Evolutionary conservation across 2,888 invertebrate genomes (phyloP).

Genomic region (Nymphalis c-album): DNA sequence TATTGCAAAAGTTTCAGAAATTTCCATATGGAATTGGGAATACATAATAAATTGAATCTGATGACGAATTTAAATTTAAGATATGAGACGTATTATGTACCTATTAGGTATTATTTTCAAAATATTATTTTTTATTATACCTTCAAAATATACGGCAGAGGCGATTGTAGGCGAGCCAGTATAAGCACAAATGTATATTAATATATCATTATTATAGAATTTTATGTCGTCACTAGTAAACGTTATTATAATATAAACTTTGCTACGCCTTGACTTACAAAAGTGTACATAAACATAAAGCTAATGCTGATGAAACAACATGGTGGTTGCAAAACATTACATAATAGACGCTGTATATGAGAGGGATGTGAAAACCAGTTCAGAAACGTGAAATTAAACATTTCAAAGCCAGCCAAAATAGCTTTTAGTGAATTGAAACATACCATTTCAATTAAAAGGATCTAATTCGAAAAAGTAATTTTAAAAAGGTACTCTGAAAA

Average conservation of each 20-base stretch:
- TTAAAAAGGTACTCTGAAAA: conserved; percentile 29
- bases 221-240: no score
- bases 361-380: conserved; percentile 27
- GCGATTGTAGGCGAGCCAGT: no score
- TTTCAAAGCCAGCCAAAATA: conserved; percentile 49
- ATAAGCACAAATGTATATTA: no score
- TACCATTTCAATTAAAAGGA: conserved; percentile 36
- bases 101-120: no score
- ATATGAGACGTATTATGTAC: no score
- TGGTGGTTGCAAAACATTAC: not conserved
- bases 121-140: no score
- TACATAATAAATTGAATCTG: no score
- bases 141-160: no score
- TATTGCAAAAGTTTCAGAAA: not conserved
- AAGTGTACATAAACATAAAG: not conserved
- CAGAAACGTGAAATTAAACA: conserved; percentile 46
- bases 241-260: no score
- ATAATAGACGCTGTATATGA: not conserved
- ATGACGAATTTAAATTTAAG: no score
- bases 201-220: no score
- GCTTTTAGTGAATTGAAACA: conserved; percentile 60
- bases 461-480: conserved; percentile 35
- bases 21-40: not conserved
- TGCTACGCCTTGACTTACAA: no score
- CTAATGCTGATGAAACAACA: not conserved